Evolutionary conservation across 2,113 vertebrate species (phyloP), one percentile per base, ranked within the genome.

Genomic region (Deroptyus accipitrinus): DNA sequence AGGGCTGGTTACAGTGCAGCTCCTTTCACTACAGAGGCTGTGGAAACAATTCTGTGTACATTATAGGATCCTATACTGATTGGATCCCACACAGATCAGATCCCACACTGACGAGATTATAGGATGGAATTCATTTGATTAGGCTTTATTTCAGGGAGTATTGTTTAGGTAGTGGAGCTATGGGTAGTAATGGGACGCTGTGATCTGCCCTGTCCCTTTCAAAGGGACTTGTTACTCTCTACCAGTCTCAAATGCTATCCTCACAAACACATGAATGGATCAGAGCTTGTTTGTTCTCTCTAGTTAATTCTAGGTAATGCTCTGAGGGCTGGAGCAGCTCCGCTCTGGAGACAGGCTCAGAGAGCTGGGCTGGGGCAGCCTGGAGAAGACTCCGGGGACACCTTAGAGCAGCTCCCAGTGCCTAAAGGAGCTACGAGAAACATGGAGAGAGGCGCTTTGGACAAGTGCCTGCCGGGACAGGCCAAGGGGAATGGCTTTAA

Each of bases 121-220:
- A 59, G 64, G 1, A 17, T 48, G 27, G 7, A 76, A 42, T 69
- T 87, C 1, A 18, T 41, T 37, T 64, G 20, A 3, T n/a, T n/a
- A 3, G 22, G 6, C 11, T 39, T 15, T 13, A 17, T 19, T 31
- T 35, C 44, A 54, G 2, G n/a, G 5, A 6, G 13, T 64, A 17
- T 23, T 39, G 5, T 33, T 7, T 14, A 41, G 44, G 11, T 72
- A 51, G 8, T 17, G 55, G 55, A 79, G 68, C 68, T 73, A 4
- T 37, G 49, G 49, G 2, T 63, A 14, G 5, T 18, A 3, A 24
- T 9, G 1, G 1, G 59, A 37, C 1, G 1, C 28, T 48, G 8
- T 2, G 4, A 54, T 59, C 39, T 66, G 57, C 30, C 35, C 49
- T 24, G 41, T 44, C 88, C 76, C 83, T 95, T 90, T 81, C 86